phyloP scores from a whole-genome alignment of 2,888 invertebrate species.

The Aphidius colemani region DNA sequence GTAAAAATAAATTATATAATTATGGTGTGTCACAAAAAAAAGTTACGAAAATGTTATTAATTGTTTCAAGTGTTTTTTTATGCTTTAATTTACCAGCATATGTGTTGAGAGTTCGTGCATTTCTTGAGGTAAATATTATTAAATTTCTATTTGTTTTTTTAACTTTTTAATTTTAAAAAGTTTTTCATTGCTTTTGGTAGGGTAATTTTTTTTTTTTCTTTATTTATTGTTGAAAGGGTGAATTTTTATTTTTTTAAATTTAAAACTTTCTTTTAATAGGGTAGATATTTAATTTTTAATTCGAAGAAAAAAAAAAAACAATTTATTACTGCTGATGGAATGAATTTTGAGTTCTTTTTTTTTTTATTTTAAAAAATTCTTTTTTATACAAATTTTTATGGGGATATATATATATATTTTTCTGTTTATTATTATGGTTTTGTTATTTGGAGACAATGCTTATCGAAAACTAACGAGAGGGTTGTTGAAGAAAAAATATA shows the following conservation, averaged over 20 bases:
- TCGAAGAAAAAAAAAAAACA: too few species aligned
- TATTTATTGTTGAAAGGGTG: not conserved
- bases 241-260: not conserved
- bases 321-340: too few species aligned
- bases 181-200: not conserved
- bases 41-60: conserved; percentile 80
- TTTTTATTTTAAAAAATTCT: too few species aligned
- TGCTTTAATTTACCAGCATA: conserved; percentile 79
- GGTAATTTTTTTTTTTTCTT: not conserved
- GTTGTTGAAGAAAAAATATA: too few species aligned
- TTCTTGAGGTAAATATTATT: conserved; percentile 63
- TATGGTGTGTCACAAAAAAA: conserved; percentile 65
- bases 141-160: not conserved
- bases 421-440: too few species aligned
- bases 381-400: too few species aligned
- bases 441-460: too few species aligned
- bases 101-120: conserved; percentile 70
- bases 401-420: too few species aligned
- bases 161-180: not conserved
- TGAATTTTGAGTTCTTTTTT: too few species aligned
- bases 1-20: conserved; percentile 28
- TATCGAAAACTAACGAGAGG: too few species aligned
- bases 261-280: not conserved
- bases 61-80: conserved; percentile 80
- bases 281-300: not conserved